phyloP scores from a whole-genome alignment of 2,113 vertebrate genomes.

The Atlantisia rogersi region DNA sequence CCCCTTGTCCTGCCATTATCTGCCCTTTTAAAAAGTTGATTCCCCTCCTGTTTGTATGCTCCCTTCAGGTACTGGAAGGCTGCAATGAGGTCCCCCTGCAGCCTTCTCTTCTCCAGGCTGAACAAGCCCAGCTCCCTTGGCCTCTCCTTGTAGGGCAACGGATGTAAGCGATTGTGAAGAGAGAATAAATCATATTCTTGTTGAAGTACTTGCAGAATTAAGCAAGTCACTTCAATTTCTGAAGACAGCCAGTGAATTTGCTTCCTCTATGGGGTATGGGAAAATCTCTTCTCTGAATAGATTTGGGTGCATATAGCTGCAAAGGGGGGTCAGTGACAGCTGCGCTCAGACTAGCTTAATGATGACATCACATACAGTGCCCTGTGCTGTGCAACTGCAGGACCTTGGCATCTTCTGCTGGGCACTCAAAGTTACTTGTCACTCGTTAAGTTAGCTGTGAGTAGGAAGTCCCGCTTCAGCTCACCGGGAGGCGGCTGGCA shows the following conservation, averaged over 20 bases:
- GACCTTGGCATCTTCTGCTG: neutral
- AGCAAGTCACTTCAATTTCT: neutral
- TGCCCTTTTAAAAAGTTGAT: too few relatives aligned
- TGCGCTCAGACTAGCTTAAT: neutral
- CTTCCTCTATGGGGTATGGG: neutral
- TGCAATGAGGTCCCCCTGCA: too few relatives aligned
- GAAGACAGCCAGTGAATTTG: neutral
- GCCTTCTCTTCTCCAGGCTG: too few relatives aligned
- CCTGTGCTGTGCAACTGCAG: fast-evolving
- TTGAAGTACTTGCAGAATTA: neutral
- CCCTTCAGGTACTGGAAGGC: too few relatives aligned
- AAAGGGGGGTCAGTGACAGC: fast-evolving
- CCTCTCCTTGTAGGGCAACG: too few relatives aligned
- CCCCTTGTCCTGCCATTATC: too few relatives aligned
- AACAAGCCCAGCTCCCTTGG: too few relatives aligned
- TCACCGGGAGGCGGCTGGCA: neutral
- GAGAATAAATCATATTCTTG: neutral
- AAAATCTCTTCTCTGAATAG: neutral
- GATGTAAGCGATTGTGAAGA: neutral
- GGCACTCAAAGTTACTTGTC: neutral
- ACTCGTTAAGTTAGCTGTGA: neutral
- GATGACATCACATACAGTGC: neutral
- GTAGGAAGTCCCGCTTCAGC: neutral
- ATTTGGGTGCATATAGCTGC: neutral
- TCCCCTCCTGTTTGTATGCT: too few relatives aligned